Evolutionary conservation across 2,888 invertebrate genomes (phyloP), one percentile per base, ranked within the genome.

Genomic region (Ichneumon xanthorius): DNA sequence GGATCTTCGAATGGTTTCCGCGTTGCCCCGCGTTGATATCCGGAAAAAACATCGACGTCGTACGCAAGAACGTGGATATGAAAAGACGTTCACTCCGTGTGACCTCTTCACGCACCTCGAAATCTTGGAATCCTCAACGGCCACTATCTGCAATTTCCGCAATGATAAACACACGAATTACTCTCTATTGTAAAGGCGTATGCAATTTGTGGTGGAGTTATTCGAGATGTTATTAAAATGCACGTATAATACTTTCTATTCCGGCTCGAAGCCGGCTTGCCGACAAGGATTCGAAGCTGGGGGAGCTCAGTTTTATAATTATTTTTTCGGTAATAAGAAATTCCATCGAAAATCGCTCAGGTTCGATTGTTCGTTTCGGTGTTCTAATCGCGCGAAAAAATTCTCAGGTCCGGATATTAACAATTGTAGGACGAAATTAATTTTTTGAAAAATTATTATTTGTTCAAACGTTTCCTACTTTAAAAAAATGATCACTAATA

Each of bases 201-300:
- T 61, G 70, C 19, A 73, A 73, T 80, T 80, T 73, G 80, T n/a
- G 67, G 67, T 75, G 37, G 68, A 45, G 45, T 68, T 6, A 22
- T 68, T 68, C 48, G 26, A 55, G 50, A 33, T 53, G 67, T 22
- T 45, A 14, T 26, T 6, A 40, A 40, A 11, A 40, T 7, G 33
- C 37, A 2, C 9, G 11, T 40, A 72, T 65, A 30, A 30, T 40
- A 75, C 75, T 75, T 75, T 75, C 63, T 63, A 75, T 63, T 75
- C 63, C 33, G 26, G 45, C 26, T 26, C 26, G 26, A 26, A 14
- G 45, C 16, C 45, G 16, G 14, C 5, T 16, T 45, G 16, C 45
- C 45, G 45, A 4, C 14, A 4, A 48, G 45, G 14, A 48, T 48
- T 48, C 14, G 14, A 48, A 48, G 4, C 16, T 48, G 45, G 4